These are phyloP conservation scores for Pogonus chalceus DNA, from an alignment of 1,140 invertebrate genomes.

Conservation along the genomic window DNA sequence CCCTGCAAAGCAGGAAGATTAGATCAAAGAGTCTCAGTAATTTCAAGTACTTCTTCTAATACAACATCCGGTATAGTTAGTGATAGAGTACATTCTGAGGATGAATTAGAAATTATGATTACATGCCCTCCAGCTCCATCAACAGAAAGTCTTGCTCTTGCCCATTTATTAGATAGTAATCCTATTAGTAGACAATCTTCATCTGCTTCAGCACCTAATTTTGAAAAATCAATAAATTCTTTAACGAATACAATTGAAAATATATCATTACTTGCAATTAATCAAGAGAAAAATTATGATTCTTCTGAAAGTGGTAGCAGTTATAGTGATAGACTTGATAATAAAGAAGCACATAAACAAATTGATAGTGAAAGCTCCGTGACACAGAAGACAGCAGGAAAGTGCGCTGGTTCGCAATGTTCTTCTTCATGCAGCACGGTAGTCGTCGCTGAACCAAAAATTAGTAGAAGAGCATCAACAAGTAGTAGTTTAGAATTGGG, in stretches of 20 bases:
- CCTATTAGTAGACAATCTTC: slow-evolving; percentile 43
- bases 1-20: slow-evolving; percentile 49
- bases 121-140: slow-evolving; percentile 63
- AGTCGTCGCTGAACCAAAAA: slow-evolving; percentile 55
- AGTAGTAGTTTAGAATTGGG: slow-evolving; percentile 68
- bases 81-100: slow-evolving; percentile 85
- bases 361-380: slow-evolving; percentile 31
- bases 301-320: slow-evolving; percentile 29
- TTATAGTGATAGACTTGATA: slow-evolving; percentile 26
- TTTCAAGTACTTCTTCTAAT: slow-evolving; percentile 85
- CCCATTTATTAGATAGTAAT: slow-evolving; percentile 53
- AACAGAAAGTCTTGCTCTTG: slow-evolving; percentile 61
- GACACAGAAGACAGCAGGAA: slow-evolving; percentile 26
- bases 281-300: slow-evolving; percentile 28
- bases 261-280: slow-evolving; percentile 28
- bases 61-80: slow-evolving; percentile 92
- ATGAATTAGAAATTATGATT: slow-evolving; percentile 79
- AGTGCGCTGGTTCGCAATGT: slow-evolving; percentile 59
- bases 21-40: slow-evolving; percentile 81
- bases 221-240: slow-evolving; percentile 32
- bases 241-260: slow-evolving; percentile 24
- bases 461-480: slow-evolving; percentile 48
- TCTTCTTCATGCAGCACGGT: slow-evolving; percentile 74
- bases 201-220: slow-evolving; percentile 37
- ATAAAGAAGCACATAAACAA: slow-evolving; percentile 9